phyloP scores from a whole-genome alignment of 35 echinoderm and acorn worm genomes.

The Heliocidaris tuberculata region DNA sequence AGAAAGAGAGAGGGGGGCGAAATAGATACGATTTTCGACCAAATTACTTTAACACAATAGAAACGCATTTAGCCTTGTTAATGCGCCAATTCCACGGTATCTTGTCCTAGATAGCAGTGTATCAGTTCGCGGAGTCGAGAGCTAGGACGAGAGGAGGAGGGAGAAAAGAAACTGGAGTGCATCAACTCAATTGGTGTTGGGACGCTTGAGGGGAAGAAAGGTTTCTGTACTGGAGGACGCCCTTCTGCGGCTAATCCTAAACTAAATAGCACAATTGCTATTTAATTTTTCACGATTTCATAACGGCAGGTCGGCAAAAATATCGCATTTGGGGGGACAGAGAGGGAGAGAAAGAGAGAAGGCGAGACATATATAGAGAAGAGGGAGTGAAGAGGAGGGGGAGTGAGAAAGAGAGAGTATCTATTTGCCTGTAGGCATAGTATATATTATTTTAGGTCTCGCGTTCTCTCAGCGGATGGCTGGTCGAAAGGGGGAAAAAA shows the following conservation, averaged over 20 bases:
- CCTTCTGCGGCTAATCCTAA: constrained; percentile 38
- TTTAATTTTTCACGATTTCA: constrained; percentile 48
- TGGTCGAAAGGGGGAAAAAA: not conserved
- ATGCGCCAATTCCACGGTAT: not conserved
- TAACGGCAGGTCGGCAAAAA: constrained; percentile 35
- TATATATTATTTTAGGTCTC: constrained; percentile 39
- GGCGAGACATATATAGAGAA: not conserved
- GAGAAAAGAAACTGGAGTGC: not conserved
- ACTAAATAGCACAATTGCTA: constrained; percentile 49
- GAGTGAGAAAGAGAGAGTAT: not conserved
- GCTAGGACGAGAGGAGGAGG: not conserved
- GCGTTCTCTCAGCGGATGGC: not conserved
- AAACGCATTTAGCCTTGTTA: constrained; percentile 36
- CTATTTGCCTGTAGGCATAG: constrained; percentile 17
- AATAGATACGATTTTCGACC: constrained; percentile 23
- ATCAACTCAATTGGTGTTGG: not conserved
- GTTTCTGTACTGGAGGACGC: constrained; percentile 4
- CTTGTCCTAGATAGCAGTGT: not conserved
- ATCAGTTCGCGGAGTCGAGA: not conserved
- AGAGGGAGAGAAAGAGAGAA: not conserved
- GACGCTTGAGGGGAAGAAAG: constrained; percentile 2
- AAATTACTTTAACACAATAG: constrained; percentile 33
- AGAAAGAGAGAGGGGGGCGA: not conserved
- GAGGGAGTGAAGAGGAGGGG: not conserved
- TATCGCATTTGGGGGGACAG: not conserved